Percentiles rank a stretch among this genome's conserved stretches.
Conservation (phyloP, 2,113 vertebrate species). For the Sylvilagus bachmani region DNA sequence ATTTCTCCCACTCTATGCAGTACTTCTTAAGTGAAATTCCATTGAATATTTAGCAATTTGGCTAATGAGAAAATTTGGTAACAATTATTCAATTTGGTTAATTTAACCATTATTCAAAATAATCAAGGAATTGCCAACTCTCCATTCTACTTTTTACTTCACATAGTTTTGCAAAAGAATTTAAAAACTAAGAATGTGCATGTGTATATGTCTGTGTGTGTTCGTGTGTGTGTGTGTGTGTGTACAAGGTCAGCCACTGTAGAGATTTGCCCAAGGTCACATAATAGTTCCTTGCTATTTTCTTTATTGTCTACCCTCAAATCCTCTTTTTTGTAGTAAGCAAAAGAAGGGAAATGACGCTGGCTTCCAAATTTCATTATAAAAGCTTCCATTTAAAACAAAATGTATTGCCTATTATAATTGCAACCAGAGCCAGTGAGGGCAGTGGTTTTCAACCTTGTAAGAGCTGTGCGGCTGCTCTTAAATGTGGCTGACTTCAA, state of each 20-base stretch:
- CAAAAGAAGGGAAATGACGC: conserved; percentile 80
- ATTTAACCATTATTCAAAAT: conserved; percentile 63
- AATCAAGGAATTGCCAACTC: conserved; percentile 62
- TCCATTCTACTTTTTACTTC: conserved; percentile 47
- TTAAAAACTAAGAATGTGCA: conserved; percentile 2
- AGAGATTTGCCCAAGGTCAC: conserved; percentile 76
- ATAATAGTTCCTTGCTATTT: conserved; percentile 75
- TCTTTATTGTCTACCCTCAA: conserved; percentile 80
- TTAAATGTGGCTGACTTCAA: conserved; percentile 60
- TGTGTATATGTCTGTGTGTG: neutral
- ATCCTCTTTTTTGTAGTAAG: conserved; percentile 77
- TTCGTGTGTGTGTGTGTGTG: neutral
- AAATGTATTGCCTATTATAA: conserved; percentile 81
- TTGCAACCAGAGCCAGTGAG: conserved; percentile 77
- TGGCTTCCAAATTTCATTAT: conserved; percentile 85
- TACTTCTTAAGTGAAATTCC: conserved; percentile 46
- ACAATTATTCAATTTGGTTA: conserved; percentile 62
- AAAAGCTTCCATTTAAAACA: conserved; percentile 83
- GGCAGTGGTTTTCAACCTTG: conserved; percentile 76
- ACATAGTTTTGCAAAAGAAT: conserved; percentile 63
- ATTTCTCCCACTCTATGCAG: neutral
- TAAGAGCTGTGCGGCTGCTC: conserved; percentile 59
- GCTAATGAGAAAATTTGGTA: conserved; percentile 74
- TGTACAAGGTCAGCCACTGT: neutral
- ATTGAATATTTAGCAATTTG: conserved; percentile 43